phyloP scores from a whole-genome alignment of 2,888 invertebrate genomes.

The Acronicta aceris region DNA sequence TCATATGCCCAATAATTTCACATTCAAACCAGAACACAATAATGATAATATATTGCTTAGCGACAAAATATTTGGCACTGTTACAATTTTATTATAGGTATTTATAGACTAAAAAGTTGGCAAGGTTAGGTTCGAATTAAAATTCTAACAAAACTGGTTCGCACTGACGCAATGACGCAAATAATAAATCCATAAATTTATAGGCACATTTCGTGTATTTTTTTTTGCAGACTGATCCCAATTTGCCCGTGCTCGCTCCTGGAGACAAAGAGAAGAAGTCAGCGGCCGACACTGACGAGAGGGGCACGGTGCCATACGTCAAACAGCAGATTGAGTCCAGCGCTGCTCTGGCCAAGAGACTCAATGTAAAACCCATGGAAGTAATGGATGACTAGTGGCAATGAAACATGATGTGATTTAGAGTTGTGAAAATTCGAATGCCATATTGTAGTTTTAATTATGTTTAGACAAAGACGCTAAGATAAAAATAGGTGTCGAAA shows the following conservation, averaged over 20 bases:
- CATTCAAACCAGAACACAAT: too few species aligned
- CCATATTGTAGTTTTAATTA: constrained; percentile 2
- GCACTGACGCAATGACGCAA: too few species aligned
- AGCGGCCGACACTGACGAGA: constrained; percentile 91
- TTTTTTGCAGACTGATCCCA: constrained; percentile 87
- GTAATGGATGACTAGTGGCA: constrained; percentile 36
- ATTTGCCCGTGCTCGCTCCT: constrained; percentile 93
- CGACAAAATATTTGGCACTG: too few species aligned
- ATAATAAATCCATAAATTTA: too few species aligned
- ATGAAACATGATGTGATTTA: background rate
- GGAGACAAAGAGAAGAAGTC: constrained; percentile 95
- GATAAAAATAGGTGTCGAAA: too few species aligned
- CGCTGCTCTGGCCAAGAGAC: constrained; percentile 86
- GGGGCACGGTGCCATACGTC: constrained; percentile 94
- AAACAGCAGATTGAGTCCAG: constrained; percentile 93
- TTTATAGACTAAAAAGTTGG: too few species aligned
- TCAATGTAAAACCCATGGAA: constrained; percentile 88
- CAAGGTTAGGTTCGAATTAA: too few species aligned
- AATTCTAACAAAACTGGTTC: too few species aligned
- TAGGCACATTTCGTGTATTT: too few species aligned
- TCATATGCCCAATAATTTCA: too few species aligned
- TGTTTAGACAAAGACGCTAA: background rate
- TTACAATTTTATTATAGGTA: too few species aligned
- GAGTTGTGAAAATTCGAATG: background rate
- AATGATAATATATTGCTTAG: too few species aligned